Base-by-base conservation (phyloP, 1,140 invertebrate species). In the Drosophila malerkotliana region DNA sequence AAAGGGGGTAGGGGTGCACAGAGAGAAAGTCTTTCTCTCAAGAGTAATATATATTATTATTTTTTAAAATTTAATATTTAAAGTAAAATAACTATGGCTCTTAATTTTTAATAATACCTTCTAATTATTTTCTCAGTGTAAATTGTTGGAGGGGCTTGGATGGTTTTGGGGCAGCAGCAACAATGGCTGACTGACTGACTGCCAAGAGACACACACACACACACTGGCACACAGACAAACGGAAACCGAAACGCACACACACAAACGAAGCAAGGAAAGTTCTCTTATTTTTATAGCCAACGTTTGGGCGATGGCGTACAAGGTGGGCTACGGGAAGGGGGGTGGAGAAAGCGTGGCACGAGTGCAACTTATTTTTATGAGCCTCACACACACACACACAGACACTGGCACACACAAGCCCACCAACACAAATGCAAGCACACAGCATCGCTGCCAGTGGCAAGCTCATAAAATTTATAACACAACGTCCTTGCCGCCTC, bases 301-400 rank as follows among this genome's bases (percentile, higher is more conserved):
- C 44, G 44, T 18, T 47, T 47, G 15, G 44, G 44, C 6, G 28
- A 54, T 45, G 14, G 28, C 58, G 15, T n/a, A 39, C 26, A 30
- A 54, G 39, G 63, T 53, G 45, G 63, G 79, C 54, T 52, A 47
- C 7, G 7, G 44, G 9, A 21, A 10, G 67, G 72, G 72, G 57
- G 72, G 18, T 8, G 8, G 15, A 32, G 53, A 80, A 81, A 83
- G 73, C 76, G 72, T 83, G 83, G 83, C 75, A 87, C 75, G 83
- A 87, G 83, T 88, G 83, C 83, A 88, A 88, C 83, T 88, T 88
- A 88, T 88, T 88, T 88, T 88, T 88, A 88, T 88, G 83, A 88
- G 84, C 67, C 75, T 59, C 61, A 71, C 60, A 60, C 37, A 79
- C 49, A 79, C 45, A 60, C 49, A 62, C 53, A 60, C 37, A 54